Evolutionary conservation across 2,113 vertebrate species (phyloP), one percentile per base, ranked within the genome.

Genomic region (Ammodytes marinus): DNA sequence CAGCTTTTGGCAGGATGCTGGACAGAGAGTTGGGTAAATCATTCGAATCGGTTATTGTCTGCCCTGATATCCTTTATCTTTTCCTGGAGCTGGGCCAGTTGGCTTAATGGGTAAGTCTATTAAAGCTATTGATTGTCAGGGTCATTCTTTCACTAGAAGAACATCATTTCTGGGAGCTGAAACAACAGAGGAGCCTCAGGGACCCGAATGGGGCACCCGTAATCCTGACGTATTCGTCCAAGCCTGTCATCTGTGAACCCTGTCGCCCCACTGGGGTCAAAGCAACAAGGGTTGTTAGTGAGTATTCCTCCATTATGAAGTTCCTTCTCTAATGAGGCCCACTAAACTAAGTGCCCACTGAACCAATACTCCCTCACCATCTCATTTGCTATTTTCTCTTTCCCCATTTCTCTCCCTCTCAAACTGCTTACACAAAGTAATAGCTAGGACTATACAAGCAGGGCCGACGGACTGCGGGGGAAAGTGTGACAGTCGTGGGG

Each of bases 301-400:
- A 69, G 78, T 45, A 50, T 78, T 27, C 67, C 60, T 80, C 90
- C 74, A 70, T 91, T 85, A 86, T 92, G 80, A 88, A 86, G 72
- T 79, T 81, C 89, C 74, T 47, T 45, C 74, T 86, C 85, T 91
- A 93, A 92, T 92, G 90, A 92, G 87, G 80, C 54, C 79, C 69
- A 88, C 15, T 85, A 83, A 89, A 89, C 82, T 70, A 73, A 73
- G 65, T 64, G 74, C 9, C 77, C 80, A 87, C 17, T 86, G 80
- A 91, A 82, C 84, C 87, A 80, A 65, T 40, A 74, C 65, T 69
- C 47, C 50, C 70, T 60, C 65, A 59, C 17, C 55, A 59, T 60
- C 73, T 85, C 69, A 80, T 86, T 76, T 80, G 68, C 49, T 78
- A 52, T 60, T 68, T 59, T 71, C 68, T 60, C 40, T 58, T 45